phyloP scores from a whole-genome alignment of 2,888 invertebrate species.

The Pammene aurita region DNA sequence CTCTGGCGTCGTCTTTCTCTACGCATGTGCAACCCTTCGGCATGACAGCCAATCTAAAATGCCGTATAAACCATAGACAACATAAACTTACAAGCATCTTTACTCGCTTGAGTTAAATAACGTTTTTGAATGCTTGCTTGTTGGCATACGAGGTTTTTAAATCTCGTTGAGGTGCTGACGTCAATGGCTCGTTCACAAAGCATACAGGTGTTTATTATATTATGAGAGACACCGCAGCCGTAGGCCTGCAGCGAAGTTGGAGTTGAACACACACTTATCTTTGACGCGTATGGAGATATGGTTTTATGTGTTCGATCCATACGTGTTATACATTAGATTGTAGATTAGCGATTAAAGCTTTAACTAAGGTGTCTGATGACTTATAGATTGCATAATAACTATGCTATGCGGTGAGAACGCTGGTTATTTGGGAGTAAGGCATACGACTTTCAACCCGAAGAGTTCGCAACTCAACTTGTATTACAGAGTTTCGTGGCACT shows the following conservation, averaged over 20 bases:
- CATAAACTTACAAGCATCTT: neutral
- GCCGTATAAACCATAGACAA: neutral
- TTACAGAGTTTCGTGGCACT: too few species aligned
- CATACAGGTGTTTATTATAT: conserved; percentile 72
- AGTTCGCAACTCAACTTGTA: too few species aligned
- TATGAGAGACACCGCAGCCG: conserved; percentile 52
- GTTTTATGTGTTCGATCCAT: conserved; percentile 36
- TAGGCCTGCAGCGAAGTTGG: conserved; percentile 32
- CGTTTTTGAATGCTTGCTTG: neutral
- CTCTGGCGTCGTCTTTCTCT: conserved; percentile 51
- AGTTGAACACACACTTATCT: conserved; percentile 29
- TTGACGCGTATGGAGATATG: conserved; percentile 18
- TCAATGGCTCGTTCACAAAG: conserved; percentile 80
- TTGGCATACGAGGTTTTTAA: neutral
- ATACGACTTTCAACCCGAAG: too few species aligned
- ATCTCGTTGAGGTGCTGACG: conserved; percentile 58
- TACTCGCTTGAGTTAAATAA: neutral
- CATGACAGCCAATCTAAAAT: neutral
- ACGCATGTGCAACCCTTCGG: conserved; percentile 63
- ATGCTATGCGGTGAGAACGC: too few species aligned
- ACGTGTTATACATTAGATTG: conserved; percentile 1
- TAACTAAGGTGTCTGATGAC: neutral
- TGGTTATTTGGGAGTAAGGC: too few species aligned
- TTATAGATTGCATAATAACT: neutral
- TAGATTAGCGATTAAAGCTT: conserved; percentile 7